These are phyloP conservation scores for Drosophila gunungcola DNA, from an alignment of 1,140 invertebrate genomes.

Conservation along the genomic window DNA sequence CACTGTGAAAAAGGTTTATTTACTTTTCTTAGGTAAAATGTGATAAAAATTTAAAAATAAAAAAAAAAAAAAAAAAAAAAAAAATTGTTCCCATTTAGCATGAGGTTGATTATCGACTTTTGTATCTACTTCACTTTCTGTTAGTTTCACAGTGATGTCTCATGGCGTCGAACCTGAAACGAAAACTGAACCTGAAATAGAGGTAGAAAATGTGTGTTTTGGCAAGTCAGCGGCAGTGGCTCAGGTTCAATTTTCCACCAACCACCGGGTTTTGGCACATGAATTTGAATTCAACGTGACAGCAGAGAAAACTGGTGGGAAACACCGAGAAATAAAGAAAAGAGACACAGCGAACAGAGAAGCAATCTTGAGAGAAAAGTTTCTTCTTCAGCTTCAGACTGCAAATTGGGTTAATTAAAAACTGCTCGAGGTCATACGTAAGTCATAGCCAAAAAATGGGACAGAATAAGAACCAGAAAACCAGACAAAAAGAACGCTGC, in stretches of 20 bases:
- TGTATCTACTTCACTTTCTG: not conserved
- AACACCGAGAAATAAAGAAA: conserved; percentile 9
- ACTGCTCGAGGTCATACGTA: conserved; percentile 71
- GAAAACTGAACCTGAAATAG: conserved; percentile 5
- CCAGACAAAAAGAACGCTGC: conserved; percentile 36
- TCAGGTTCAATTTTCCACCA: conserved; percentile 38
- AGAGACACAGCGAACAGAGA: conserved; percentile 10
- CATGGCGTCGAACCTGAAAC: conserved; percentile 17
- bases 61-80: too few species aligned
- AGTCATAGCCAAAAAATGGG: conserved; percentile 42
- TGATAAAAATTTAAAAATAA: not conserved
- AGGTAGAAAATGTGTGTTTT: conserved; percentile 13
- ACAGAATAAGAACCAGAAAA: conserved; percentile 25
- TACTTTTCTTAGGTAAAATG: not conserved
- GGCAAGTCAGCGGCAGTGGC: conserved; percentile 27
- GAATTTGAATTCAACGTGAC: conserved; percentile 42
- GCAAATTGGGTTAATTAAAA: conserved; percentile 82
- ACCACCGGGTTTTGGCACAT: conserved; percentile 20
- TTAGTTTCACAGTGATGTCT: conserved; percentile 20
- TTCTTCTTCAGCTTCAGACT: conserved; percentile 56
- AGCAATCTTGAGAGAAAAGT: conserved; percentile 63
- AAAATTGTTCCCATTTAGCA: not conserved
- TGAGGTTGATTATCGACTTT: not conserved
- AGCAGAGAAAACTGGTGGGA: not conserved
- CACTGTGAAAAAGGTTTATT: too few species aligned